phyloP scores from a whole-genome alignment of 1,140 invertebrate genomes.

The Oscheius sp. region DNA sequence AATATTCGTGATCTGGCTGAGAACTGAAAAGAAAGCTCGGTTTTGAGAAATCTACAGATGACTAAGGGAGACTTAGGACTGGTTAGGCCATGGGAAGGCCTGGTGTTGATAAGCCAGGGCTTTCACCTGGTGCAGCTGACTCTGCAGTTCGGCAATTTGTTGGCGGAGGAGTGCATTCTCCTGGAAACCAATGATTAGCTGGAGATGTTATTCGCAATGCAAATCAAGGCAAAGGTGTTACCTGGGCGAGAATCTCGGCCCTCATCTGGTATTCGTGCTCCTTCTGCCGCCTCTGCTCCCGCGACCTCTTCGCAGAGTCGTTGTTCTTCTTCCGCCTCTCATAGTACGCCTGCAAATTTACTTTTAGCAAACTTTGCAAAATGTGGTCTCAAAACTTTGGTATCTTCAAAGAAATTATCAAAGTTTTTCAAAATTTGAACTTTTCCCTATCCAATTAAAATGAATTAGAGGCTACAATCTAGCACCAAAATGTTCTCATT shows the following conservation, averaged over 20 bases:
- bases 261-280: not conserved
- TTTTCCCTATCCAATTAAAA: not conserved
- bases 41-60: too few species aligned
- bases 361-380: too few species aligned
- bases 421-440: not conserved
- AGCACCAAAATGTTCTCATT: too few species aligned
- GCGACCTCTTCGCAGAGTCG: constrained; percentile 2
- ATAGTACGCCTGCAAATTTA: constrained; percentile 3
- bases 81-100: too few species aligned
- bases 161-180: not conserved
- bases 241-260: not conserved
- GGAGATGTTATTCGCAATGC: not conserved
- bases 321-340: constrained; percentile 13
- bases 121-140: not conserved
- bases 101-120: not conserved
- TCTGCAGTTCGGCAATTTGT: not conserved
- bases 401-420: not conserved
- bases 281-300: not conserved
- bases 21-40: too few species aligned
- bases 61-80: too few species aligned
- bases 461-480: too few species aligned
- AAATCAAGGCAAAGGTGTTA: not conserved
- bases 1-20: too few species aligned
- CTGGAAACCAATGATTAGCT: not conserved
- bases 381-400: not conserved